These are phyloP conservation scores for Stenotaenia linearis DNA, from an alignment of 2,888 invertebrate genomes.

Conservation along the genomic window DNA sequence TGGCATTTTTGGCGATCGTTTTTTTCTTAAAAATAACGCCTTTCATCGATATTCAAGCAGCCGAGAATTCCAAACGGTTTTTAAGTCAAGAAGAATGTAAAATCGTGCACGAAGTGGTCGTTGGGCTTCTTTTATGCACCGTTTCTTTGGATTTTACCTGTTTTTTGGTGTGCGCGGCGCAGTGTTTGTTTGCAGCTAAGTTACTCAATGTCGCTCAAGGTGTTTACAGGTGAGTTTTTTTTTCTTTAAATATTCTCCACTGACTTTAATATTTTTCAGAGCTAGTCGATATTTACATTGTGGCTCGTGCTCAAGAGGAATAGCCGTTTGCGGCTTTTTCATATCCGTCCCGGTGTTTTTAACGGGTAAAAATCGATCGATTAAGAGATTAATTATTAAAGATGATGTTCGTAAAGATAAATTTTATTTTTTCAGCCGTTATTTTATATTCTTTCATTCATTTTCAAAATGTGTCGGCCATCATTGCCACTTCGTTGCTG, in stretches of 20 bases:
- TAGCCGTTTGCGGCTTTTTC: constrained; percentile 89
- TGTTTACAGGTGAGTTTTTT: constrained; percentile 56
- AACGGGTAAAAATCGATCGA: constrained; percentile 59
- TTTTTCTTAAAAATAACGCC: constrained; percentile 72
- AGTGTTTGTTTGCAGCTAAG: constrained; percentile 89
- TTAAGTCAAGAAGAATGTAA: constrained; percentile 63
- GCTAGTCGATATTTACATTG: constrained; percentile 87
- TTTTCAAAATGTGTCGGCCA: constrained; percentile 84
- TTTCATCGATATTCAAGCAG: constrained; percentile 54
- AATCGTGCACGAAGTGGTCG: constrained; percentile 83
- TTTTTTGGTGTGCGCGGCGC: constrained; percentile 85
- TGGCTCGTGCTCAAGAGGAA: constrained; percentile 80
- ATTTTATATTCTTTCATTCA: constrained; percentile 88
- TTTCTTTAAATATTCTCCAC: neutral
- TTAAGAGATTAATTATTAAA: no score
- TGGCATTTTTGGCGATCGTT: constrained; percentile 75
- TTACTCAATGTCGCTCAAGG: constrained; percentile 78
- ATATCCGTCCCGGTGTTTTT: constrained; percentile 90
- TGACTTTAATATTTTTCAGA: constrained; percentile 58
- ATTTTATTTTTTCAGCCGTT: constrained; percentile 63
- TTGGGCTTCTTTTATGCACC: constrained; percentile 81
- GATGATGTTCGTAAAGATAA: no score
- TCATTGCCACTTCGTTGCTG: constrained; percentile 81
- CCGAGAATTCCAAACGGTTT: constrained; percentile 29
- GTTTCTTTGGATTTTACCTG: constrained; percentile 84